Evolutionary conservation across 2,113 vertebrate genomes (phyloP).

Genomic region (Neomonachus schauinslandi): DNA sequence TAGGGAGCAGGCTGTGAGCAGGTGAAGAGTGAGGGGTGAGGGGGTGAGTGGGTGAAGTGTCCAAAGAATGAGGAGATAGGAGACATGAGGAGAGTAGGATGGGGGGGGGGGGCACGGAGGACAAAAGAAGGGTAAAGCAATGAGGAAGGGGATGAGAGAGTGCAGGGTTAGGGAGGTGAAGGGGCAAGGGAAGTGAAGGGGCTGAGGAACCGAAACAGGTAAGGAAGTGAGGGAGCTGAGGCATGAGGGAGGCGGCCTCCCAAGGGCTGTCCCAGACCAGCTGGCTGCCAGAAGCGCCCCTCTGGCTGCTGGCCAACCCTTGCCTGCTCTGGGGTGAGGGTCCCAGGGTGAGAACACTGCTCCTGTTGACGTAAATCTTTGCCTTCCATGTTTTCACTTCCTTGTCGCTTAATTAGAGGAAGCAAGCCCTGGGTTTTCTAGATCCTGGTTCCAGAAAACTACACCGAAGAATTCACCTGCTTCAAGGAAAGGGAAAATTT

Average conservation of each 20-base stretch:
- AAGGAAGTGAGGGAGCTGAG: accelerated
- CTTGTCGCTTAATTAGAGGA: not conserved
- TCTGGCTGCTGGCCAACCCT: not conserved
- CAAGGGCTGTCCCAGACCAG: not conserved
- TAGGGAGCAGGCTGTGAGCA: not conserved
- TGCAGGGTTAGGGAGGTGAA: not conserved
- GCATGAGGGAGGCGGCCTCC: not conserved
- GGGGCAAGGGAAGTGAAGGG: not conserved
- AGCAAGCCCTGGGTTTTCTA: not conserved
- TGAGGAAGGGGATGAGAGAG: not conserved
- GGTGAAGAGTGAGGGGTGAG: not conserved
- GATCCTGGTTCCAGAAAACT: not conserved
- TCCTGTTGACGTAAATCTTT: not conserved
- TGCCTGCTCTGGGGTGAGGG: not conserved
- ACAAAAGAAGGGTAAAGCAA: not conserved
- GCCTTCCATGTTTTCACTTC: not conserved
- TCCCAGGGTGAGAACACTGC: accelerated
- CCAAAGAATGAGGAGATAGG: not conserved
- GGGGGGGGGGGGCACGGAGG: not conserved
- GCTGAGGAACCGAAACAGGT: not conserved
- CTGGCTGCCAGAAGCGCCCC: not conserved
- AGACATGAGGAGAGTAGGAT: not conserved
- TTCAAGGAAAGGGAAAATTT: not conserved
- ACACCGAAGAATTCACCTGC: not conserved
- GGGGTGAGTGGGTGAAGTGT: too few relatives aligned